Conservation (phyloP, 2,888 invertebrate genomes). For the Dioctria rufipes region DNA sequence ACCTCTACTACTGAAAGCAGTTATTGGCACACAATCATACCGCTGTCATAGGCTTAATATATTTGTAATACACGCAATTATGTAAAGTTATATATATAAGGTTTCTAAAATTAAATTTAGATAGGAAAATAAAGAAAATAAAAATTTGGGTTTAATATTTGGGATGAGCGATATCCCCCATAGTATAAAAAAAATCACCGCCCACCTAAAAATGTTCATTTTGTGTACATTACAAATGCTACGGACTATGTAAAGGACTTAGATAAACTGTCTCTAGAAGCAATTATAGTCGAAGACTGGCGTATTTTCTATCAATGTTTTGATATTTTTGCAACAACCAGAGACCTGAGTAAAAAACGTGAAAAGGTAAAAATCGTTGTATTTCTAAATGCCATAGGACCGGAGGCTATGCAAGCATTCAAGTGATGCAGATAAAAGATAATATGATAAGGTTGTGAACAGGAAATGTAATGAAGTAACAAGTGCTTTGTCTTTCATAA, state of each 20-base stretch:
- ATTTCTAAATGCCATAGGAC: conserved; percentile 23
- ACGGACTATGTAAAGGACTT: conserved; percentile 27
- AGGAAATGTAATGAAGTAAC: neutral
- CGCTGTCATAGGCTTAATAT: too few relatives aligned
- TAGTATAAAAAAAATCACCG: conserved; percentile 1
- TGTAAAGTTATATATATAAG: too few relatives aligned
- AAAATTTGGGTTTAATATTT: too few relatives aligned
- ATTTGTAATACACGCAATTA: too few relatives aligned
- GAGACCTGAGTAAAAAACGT: too few relatives aligned
- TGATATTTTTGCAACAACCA: too few relatives aligned
- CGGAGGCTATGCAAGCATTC: conserved; percentile 9
- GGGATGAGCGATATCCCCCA: too few relatives aligned
- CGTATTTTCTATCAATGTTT: conserved; percentile 1
- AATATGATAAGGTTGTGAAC: neutral
- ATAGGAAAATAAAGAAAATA: too few relatives aligned
- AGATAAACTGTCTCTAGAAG: conserved; percentile 16
- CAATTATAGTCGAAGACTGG: conserved; percentile 35
- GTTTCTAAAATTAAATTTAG: too few relatives aligned
- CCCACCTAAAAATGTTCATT: conserved; percentile 2
- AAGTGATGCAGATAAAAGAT: neutral
- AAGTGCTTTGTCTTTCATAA: neutral
- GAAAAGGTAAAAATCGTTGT: conserved; percentile 3
- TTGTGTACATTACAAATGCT: neutral
- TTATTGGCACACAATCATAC: too few relatives aligned
- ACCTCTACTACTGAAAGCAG: too few relatives aligned